Evolutionary conservation across 2,888 invertebrate species (phyloP).

Genomic region (Liopterus haemorrhoidalis): DNA sequence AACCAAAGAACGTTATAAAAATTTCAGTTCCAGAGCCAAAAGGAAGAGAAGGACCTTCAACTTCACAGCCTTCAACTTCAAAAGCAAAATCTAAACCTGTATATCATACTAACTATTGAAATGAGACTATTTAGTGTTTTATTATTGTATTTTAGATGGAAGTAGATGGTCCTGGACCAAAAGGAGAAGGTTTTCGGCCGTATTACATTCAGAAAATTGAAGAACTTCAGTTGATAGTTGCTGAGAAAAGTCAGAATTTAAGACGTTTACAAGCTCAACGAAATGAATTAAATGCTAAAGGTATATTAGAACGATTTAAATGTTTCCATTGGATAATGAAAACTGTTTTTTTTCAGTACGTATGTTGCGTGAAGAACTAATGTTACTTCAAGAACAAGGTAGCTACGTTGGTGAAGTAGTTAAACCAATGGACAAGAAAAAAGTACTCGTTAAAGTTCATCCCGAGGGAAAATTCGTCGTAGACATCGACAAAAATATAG

Average conservation of each 20-base stretch:
- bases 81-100: slow-evolving; percentile 6
- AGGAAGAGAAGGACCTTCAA: too few species aligned
- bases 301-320: slow-evolving; percentile 44
- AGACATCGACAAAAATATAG: slow-evolving; percentile 97
- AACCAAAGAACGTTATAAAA: too few species aligned
- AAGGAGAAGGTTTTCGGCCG: slow-evolving; percentile 86
- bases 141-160: slow-evolving; percentile 57
- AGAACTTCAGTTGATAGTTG: slow-evolving; percentile 89
- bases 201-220: slow-evolving; percentile 98
- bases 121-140: background rate
- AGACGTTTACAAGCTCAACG: slow-evolving; percentile 95
- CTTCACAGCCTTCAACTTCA: slow-evolving; percentile 1
- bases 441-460: slow-evolving; percentile 97
- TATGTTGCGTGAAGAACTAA: slow-evolving; percentile 94
- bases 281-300: slow-evolving; percentile 98
- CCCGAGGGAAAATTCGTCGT: slow-evolving; percentile 99
- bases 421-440: slow-evolving; percentile 99
- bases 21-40: slow-evolving; percentile 4
- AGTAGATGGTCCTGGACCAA: slow-evolving; percentile 57
- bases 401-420: slow-evolving; percentile 99
- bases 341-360: slow-evolving; percentile 62
- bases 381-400: slow-evolving; percentile 94
- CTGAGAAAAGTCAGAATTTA: slow-evolving; percentile 96
- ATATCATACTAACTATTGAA: background rate
- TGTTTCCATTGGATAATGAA: slow-evolving; percentile 2